Evolutionary conservation across 2,888 invertebrate species (phyloP).

Genomic region (Agonum fuliginosum): DNA sequence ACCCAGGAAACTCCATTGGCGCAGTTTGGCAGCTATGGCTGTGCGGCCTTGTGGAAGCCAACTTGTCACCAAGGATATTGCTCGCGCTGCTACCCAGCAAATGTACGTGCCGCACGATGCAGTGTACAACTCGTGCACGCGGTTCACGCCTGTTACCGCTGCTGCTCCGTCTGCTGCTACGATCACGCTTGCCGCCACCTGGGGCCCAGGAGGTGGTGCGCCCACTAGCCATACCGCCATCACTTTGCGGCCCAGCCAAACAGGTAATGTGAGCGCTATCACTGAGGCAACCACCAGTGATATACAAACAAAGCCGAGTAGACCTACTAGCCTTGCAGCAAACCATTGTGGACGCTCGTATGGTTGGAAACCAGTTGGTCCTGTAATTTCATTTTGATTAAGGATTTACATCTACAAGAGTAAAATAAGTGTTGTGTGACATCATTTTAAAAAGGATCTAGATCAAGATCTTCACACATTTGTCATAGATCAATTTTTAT

Average conservation of each 20-base stretch:
- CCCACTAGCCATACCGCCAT: conserved; percentile 91
- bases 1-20: conserved; percentile 84
- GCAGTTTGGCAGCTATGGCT: conserved; percentile 82
- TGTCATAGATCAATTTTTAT: too few species aligned
- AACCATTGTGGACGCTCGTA: conserved; percentile 92
- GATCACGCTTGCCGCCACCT: conserved; percentile 65
- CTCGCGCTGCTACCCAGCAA: conserved; percentile 94
- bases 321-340: conserved; percentile 79
- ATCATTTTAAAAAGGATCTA: too few species aligned
- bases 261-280: conserved; percentile 90
- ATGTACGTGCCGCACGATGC: conserved; percentile 95
- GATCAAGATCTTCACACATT: too few species aligned
- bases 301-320: conserved; percentile 86
- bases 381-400: conserved; percentile 61
- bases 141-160: conserved; percentile 67
- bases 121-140: conserved; percentile 96
- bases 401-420: neutral
- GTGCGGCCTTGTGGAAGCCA: conserved; percentile 93
- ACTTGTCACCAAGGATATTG: conserved; percentile 86
- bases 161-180: conserved; percentile 62
- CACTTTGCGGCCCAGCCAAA: conserved; percentile 90
- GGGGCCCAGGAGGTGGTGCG: conserved; percentile 70
- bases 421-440: too few species aligned
- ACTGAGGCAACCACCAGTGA: conserved; percentile 91
- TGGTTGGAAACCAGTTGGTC: conserved; percentile 90